Conservation (phyloP, 2,113 vertebrate species). For the Ictidomys tridecemlineatus region DNA sequence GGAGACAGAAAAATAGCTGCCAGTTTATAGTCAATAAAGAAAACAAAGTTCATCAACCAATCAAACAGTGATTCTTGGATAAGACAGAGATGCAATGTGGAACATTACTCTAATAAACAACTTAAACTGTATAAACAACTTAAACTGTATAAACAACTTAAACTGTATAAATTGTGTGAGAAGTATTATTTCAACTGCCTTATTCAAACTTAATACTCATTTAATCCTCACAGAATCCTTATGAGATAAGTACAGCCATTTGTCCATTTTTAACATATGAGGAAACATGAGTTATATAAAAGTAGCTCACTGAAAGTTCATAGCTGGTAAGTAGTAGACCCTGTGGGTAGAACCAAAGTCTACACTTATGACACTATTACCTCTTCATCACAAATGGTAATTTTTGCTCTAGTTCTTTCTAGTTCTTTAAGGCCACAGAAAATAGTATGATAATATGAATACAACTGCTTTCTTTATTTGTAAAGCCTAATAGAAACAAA, state of each 20-base stretch:
- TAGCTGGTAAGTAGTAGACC: background rate
- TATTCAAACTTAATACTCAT: background rate
- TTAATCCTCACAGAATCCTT: background rate
- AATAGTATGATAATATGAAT: background rate
- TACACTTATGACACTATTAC: background rate
- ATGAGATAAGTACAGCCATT: background rate
- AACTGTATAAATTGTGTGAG: background rate
- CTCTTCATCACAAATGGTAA: background rate
- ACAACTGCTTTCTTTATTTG: background rate
- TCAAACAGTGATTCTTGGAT: conserved; percentile 5
- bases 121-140: background rate
- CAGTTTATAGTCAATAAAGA: background rate
- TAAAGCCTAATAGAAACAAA: background rate
- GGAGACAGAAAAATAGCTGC: background rate
- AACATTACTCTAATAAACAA: background rate
- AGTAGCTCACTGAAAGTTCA: background rate
- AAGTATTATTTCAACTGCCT: conserved; percentile 5
- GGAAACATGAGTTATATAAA: background rate
- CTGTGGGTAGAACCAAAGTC: background rate
- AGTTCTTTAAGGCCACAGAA: background rate
- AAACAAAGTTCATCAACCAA: conserved; percentile 11
- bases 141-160: background rate
- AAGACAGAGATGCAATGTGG: background rate
- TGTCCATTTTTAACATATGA: background rate
- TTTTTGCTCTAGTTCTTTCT: conserved; percentile 8